phyloP scores from a whole-genome alignment of 2,888 invertebrate genomes.

The Resseliella maxima region DNA sequence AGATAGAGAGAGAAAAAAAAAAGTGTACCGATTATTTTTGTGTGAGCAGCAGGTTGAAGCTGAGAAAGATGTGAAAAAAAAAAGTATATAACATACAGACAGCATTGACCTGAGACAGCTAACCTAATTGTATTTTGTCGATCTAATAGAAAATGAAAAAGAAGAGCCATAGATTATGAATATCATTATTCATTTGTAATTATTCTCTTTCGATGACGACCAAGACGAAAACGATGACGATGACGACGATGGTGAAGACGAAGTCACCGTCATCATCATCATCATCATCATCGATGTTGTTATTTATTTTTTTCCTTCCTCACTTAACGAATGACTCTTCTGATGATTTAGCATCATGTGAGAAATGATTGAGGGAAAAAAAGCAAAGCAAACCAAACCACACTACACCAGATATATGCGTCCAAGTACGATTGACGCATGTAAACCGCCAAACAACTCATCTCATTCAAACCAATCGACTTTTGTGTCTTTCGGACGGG shows the following conservation, averaged over 20 bases:
- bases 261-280: too few species aligned
- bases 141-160: conserved; percentile 42
- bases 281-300: not conserved
- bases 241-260: too few species aligned
- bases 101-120: not conserved
- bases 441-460: not conserved
- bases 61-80: not conserved
- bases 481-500: not conserved
- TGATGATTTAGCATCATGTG: not conserved
- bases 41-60: conserved; percentile 41
- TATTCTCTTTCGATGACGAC: conserved; percentile 17
- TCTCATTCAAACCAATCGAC: conserved; percentile 17
- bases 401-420: not conserved
- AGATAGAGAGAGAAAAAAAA: too few species aligned
- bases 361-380: too few species aligned
- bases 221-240: too few species aligned
- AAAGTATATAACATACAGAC: not conserved
- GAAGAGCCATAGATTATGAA: conserved; percentile 51
- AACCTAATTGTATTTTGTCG: conserved; percentile 44
- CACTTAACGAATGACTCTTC: not conserved
- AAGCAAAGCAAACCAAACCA: too few species aligned
- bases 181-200: conserved; percentile 53
- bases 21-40: conserved; percentile 32
- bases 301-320: not conserved
- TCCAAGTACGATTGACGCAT: conserved; percentile 45